phyloP scores from a whole-genome alignment of 2,888 invertebrate species.

The Anoncus sp. region DNA sequence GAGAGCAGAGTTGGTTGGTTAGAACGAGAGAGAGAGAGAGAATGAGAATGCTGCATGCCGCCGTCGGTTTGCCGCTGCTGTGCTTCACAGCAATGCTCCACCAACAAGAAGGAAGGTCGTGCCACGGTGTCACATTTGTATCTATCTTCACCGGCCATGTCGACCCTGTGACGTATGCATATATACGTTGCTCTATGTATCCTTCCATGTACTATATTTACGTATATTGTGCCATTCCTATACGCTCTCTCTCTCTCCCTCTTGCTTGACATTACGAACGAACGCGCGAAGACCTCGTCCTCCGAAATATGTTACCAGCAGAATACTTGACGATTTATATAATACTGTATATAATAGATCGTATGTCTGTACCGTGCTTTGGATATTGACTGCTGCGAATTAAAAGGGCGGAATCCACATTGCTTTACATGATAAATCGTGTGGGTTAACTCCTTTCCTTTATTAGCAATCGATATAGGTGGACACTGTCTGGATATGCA shows the following conservation, averaged over 20 bases:
- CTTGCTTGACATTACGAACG: not conserved
- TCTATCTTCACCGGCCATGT: conserved; percentile 56
- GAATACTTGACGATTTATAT: conserved; percentile 2
- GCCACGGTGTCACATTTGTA: conserved; percentile 63
- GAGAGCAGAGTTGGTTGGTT: conserved; percentile 42
- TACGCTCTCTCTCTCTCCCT: not conserved
- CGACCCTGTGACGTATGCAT: conserved; percentile 48
- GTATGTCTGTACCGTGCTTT: not conserved
- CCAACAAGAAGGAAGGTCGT: conserved; percentile 37
- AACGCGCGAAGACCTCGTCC: conserved; percentile 2
- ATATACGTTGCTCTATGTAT: conserved; percentile 5
- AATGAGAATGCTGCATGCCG: conserved; percentile 5
- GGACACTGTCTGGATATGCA: too few species aligned
- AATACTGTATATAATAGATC: not conserved
- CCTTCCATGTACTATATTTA: not conserved
- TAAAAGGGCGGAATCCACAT: not conserved
- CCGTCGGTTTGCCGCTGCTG: conserved; percentile 14
- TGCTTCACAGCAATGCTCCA: conserved; percentile 26
- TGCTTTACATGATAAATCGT: not conserved
- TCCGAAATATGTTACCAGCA: not conserved
- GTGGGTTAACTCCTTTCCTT: not conserved
- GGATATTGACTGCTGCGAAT: not conserved
- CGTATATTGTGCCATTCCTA: not conserved
- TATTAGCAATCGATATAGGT: not conserved
- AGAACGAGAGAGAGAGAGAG: conserved; percentile 12